phyloP scores from a whole-genome alignment of 2,888 invertebrate species.

The Chironomus tentans region DNA sequence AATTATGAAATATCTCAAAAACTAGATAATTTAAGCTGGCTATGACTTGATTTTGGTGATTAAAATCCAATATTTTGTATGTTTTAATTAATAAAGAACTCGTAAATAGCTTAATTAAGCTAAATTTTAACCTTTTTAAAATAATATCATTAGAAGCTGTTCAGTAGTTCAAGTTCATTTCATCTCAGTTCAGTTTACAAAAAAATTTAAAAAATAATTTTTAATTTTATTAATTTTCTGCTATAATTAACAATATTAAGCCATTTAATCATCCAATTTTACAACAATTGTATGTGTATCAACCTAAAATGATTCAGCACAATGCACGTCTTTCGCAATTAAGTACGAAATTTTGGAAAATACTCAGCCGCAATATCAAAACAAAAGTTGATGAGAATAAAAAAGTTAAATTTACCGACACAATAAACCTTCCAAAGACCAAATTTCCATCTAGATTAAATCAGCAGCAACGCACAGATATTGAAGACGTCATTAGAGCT shows the following conservation, averaged over 20 bases:
- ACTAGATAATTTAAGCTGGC: too few relatives aligned
- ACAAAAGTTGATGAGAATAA: slow-evolving; percentile 29
- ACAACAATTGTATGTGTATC: neutral
- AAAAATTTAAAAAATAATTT: neutral
- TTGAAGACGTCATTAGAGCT: slow-evolving; percentile 48
- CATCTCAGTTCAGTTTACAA: too few relatives aligned
- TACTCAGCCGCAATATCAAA: neutral
- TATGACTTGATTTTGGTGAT: too few relatives aligned
- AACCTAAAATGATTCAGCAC: neutral
- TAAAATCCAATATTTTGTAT: too few relatives aligned
- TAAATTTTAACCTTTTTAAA: too few relatives aligned
- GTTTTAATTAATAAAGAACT: too few relatives aligned
- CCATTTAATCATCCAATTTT: neutral
- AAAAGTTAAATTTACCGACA: slow-evolving; percentile 46
- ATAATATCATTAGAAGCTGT: too few relatives aligned
- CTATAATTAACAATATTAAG: neutral
- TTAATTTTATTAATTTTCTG: neutral
- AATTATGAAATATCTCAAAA: too few relatives aligned
- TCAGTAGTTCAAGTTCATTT: too few relatives aligned
- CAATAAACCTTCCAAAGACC: slow-evolving; percentile 58
- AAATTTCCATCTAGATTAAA: slow-evolving; percentile 52
- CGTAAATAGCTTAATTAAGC: too few relatives aligned
- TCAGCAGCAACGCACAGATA: slow-evolving; percentile 46
- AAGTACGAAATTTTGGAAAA: neutral
- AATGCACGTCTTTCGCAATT: neutral